Conservation (phyloP, 2,797 vertebrate species). For the Aphelocoma californica region DNA sequence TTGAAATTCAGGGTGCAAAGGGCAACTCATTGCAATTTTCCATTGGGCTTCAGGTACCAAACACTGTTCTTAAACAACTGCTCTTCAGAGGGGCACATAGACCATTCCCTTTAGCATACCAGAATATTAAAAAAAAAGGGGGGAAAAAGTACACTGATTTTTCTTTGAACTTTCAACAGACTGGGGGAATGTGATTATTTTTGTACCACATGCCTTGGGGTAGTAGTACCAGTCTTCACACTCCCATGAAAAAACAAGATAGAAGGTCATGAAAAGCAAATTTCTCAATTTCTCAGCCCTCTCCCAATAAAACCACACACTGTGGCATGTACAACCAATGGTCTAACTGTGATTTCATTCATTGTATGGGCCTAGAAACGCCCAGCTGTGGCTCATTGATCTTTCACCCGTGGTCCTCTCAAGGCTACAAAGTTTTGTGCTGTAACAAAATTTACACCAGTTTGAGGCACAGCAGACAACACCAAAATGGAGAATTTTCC, state of each 20-base stretch:
- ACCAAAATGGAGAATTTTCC: background rate
- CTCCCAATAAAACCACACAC: background rate
- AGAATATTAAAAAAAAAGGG: background rate
- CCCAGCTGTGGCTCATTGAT: background rate
- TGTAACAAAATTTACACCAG: background rate
- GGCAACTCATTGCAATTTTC: background rate
- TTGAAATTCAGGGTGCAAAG: background rate
- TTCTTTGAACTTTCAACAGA: background rate
- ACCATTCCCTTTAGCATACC: background rate
- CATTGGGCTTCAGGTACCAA: background rate
- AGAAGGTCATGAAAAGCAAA: background rate
- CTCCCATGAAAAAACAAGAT: background rate
- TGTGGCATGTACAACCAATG: background rate
- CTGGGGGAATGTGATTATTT: background rate
- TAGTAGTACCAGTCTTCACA: background rate
- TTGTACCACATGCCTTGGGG: background rate
- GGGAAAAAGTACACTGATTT: background rate
- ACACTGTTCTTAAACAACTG: background rate
- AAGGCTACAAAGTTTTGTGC: background rate
- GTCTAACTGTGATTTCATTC: background rate
- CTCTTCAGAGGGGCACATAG: background rate
- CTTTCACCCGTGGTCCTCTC: background rate
- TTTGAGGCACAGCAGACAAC: background rate
- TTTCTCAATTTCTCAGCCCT: background rate
- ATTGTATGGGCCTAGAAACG: fast-evolving